Conservation (phyloP, 2,113 vertebrate species). For the Miniopterus natalensis region DNA sequence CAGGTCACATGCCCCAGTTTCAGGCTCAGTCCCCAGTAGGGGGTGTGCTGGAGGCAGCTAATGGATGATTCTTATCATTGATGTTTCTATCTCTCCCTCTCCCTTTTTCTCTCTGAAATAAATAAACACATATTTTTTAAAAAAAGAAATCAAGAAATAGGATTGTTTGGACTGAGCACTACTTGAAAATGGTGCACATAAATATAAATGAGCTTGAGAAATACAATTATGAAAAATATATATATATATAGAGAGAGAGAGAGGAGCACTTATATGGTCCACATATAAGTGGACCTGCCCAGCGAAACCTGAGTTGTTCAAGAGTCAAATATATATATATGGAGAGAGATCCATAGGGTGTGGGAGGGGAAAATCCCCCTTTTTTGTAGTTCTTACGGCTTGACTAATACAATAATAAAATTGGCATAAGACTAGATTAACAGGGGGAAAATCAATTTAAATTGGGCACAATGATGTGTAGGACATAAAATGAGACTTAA, state of each 20-base stretch:
- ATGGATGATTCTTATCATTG: too few species aligned
- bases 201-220: neutral
- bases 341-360: neutral
- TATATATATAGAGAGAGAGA: neutral
- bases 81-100: too few species aligned
- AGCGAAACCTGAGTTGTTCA: neutral
- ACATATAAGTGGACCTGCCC: neutral
- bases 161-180: neutral
- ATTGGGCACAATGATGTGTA: neutral
- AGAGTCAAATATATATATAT: neutral
- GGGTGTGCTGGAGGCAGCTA: too few species aligned
- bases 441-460: neutral
- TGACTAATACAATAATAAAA: neutral
- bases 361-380: neutral
- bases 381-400: neutral
- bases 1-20: too few species aligned
- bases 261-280: neutral
- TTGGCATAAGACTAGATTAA: neutral
- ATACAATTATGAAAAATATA: neutral
- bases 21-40: too few species aligned
- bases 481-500: neutral
- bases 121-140: too few species aligned
- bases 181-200: neutral
- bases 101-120: too few species aligned
- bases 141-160: neutral